Base-by-base conservation (phyloP, 1,140 invertebrate species). In the Dendrolimus punctatus region DNA sequence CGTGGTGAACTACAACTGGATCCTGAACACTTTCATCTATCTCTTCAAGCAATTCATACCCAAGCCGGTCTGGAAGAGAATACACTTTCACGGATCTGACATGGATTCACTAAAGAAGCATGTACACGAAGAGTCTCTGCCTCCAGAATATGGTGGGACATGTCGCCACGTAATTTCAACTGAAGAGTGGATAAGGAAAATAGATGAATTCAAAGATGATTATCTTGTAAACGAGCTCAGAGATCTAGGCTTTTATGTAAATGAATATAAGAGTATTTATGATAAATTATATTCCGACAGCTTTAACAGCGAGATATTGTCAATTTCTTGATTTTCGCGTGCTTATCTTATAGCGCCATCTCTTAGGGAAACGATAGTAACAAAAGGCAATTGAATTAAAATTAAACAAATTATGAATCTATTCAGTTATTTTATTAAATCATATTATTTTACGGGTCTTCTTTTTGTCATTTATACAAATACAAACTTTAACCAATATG, bases 51-150 rank as follows among this genome's bases (percentile, higher is more conserved):
- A 93, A 5, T 89, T 95, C 39, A 81, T 95, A 23, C 91, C 91
- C 52, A 73, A 89, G 7, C 82, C 89, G 37, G 94, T 93, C 86
- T 89, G 89, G 66, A 87, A 90, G n/a, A 90, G 87, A 44, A 88
- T 95, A 8, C 93, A 91, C 70, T 93, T 95, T 70, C 94, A 95
- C 73, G 93, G 93, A 4, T 87, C 88, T 39, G 89, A 95, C 64
- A 91, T 93, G 91, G 87, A 88, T n/a, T 94, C 92, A 6, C 81
- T 95, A 6, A 93, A 95, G 69, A 89, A 92, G 59, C 91, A 95
- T 64, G 91, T 95, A 4, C 81, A 90, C 49, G 91, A 92, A 0
- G 88, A 90, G 46, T 89, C 90, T 74, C 82, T 95, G 44, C 93
- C 94, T 6, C 90, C 91, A 67, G 90, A 87, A 62, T 91, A 91